Percentiles rank a stretch among this genome's conserved stretches.
These are phyloP conservation scores for Penaeus japonicus DNA, from an alignment of 1,140 invertebrate genomes.

Conservation along the genomic window DNA sequence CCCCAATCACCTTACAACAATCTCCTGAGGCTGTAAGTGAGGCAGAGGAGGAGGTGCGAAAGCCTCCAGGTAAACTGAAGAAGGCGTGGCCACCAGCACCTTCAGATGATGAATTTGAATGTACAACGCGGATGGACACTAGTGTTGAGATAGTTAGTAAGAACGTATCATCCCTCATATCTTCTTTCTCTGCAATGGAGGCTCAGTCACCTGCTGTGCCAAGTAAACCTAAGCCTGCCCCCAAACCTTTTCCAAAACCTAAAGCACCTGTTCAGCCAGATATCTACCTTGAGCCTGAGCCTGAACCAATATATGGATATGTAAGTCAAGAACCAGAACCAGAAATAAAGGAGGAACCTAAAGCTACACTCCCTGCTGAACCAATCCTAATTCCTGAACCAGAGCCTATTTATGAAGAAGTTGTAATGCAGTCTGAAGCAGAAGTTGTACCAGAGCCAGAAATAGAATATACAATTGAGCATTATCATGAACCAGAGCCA, in stretches of 20 bases:
- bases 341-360: slow-evolving; percentile 63
- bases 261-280: neutral
- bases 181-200: slow-evolving; percentile 46
- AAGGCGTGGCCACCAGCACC: slow-evolving; percentile 52
- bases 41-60: slow-evolving; percentile 39
- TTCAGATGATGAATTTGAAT: slow-evolving; percentile 30
- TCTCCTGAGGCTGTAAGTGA: slow-evolving; percentile 18
- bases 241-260: neutral
- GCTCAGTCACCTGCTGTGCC: neutral
- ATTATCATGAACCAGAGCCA: neutral
- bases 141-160: slow-evolving; percentile 41
- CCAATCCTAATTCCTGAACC: slow-evolving; percentile 14
- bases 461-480: neutral
- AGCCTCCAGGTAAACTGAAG: slow-evolving; percentile 49
- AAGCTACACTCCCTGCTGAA: neutral
- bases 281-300: slow-evolving; percentile 29
- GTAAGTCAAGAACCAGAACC: slow-evolving; percentile 74
- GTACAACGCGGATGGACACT: slow-evolving; percentile 37
- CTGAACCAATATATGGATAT: slow-evolving; percentile 32
- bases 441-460: slow-evolving; percentile 16
- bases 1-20: slow-evolving; percentile 6
- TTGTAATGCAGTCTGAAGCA: slow-evolving; percentile 4
- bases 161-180: slow-evolving; percentile 53
- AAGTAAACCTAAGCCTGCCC: neutral
- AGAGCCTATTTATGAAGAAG: neutral